A percentile compares a stretch with the other conserved stretches of the same genome.
Conservation (phyloP, 1,140 invertebrate species). For the Oppia nitens region DNA sequence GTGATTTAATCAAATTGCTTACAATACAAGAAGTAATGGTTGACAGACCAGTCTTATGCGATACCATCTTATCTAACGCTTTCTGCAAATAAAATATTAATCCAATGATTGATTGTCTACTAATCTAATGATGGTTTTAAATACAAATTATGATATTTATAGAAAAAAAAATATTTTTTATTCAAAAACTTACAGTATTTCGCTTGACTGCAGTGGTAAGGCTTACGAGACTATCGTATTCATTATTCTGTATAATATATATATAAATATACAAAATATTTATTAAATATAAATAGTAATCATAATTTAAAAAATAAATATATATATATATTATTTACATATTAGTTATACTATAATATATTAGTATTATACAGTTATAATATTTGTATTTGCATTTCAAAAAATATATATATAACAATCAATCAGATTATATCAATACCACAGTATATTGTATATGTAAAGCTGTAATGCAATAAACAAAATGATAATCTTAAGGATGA, state of each 20-base stretch:
- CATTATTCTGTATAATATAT: conserved; percentile 51
- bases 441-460: no score
- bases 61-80: conserved; percentile 28
- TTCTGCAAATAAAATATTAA: conserved; percentile 11
- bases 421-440: no score
- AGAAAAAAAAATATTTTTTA: neutral
- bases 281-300: no score
- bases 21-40: conserved; percentile 69
- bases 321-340: no score
- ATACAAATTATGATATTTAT: neutral
- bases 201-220: conserved; percentile 36
- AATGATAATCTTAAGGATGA: no score
- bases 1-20: conserved; percentile 61
- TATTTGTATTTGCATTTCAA: no score
- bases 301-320: no score
- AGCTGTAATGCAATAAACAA: no score
- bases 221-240: conserved; percentile 73
- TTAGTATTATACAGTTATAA: no score
- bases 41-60: conserved; percentile 61
- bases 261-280: no score
- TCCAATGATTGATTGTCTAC: neutral
- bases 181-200: conserved; percentile 28
- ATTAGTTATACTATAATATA: no score
- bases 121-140: neutral
- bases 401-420: no score